Evolutionary conservation across 2,888 invertebrate genomes (phyloP), one percentile per base, ranked within the genome.

Genomic region (Netelia fuscicornis): DNA sequence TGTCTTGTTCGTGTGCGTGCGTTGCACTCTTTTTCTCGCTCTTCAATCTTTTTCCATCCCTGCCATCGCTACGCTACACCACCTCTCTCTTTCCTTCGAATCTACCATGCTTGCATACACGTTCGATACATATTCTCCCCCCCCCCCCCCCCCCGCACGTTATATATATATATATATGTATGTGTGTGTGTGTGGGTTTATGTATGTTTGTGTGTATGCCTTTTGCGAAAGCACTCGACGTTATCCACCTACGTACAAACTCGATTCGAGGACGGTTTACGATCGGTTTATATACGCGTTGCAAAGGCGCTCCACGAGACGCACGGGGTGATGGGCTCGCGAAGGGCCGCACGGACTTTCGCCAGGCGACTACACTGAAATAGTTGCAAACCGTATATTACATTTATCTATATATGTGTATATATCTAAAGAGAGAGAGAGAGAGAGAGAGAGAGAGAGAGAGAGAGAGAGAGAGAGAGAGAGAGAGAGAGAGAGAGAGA

Each of bases 261-360:
- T 90, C 88, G 90, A 91, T 90, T 91, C 90, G 89, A 88, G 89
- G 84, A 82, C 86, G 88, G 88, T 92, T 92, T 92, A 92, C 91
- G 91, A 90, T 89, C 90, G 90, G 89, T 91, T 91, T 90, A 92
- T 90, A 84, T 82, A 79, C 71, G 52, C 60, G 56, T 30, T 68
- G 60, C 48, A 64, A 23, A 17, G 58, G 84, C 75, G 56, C 37
- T 20, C 58, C 44, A 75, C 30, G 56, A 68, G 62, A 37, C 20
- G 64, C 30, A 5, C 30, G 5, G 48, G 54, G 65, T 10, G 37
- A 54, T 20, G 23, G 64, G 17, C 25, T 2, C 25, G 70, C 42
- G 20, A 37, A 60, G 67, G 25, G 48, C 25, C 30, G 54, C 23
- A n/a, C 20, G 60, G 25, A 62, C 62, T 74, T 48, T 25, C 54